Evolutionary conservation across 2,113 vertebrate genomes (phyloP).

Genomic region (Sorex fumeus): DNA sequence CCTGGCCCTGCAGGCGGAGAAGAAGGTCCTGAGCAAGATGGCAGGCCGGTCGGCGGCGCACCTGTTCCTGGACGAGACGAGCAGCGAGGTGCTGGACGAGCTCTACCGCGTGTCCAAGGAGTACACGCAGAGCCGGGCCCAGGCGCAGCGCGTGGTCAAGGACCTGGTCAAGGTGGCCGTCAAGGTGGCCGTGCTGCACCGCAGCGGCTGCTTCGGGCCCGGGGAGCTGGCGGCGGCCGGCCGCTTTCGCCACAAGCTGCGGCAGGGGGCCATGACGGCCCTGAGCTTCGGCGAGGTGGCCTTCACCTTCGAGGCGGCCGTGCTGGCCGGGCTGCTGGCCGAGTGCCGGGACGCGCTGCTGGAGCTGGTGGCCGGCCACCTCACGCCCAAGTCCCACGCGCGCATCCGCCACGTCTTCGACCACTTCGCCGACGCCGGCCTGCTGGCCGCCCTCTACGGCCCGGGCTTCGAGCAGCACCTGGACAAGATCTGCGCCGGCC

Average conservation of each 20-base stretch:
- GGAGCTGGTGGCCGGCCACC: slow-evolving; percentile 92
- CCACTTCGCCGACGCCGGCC: slow-evolving; percentile 91
- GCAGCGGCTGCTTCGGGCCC: slow-evolving; percentile 90
- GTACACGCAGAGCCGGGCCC: slow-evolving; percentile 89
- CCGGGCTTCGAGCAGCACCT: slow-evolving; percentile 89
- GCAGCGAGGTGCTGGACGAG: slow-evolving; percentile 94
- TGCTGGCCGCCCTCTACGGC: slow-evolving; percentile 92
- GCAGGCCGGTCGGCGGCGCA: slow-evolving; percentile 92
- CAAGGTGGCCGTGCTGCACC: slow-evolving; percentile 93
- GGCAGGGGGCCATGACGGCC: slow-evolving; percentile 93
- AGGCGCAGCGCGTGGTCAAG: slow-evolving; percentile 94
- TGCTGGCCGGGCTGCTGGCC: slow-evolving; percentile 89
- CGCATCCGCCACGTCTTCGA: slow-evolving; percentile 95
- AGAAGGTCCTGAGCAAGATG: slow-evolving; percentile 94
- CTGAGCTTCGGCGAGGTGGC: slow-evolving; percentile 95
- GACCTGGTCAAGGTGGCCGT: slow-evolving; percentile 94
- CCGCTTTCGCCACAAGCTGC: slow-evolving; percentile 93
- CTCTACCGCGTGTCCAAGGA: slow-evolving; percentile 94
- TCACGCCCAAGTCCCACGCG: slow-evolving; percentile 94
- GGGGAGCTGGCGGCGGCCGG: slow-evolving; percentile 90
- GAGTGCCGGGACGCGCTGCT: slow-evolving; percentile 92
- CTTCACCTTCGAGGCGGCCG: slow-evolving; percentile 93
- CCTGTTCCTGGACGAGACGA: slow-evolving; percentile 95
- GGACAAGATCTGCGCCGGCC: slow-evolving; percentile 92
- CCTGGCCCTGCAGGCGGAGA: slow-evolving; percentile 93